Evolutionary conservation across 2,797 vertebrate species (phyloP).

Genomic region (Coranthus polyacanthus): DNA sequence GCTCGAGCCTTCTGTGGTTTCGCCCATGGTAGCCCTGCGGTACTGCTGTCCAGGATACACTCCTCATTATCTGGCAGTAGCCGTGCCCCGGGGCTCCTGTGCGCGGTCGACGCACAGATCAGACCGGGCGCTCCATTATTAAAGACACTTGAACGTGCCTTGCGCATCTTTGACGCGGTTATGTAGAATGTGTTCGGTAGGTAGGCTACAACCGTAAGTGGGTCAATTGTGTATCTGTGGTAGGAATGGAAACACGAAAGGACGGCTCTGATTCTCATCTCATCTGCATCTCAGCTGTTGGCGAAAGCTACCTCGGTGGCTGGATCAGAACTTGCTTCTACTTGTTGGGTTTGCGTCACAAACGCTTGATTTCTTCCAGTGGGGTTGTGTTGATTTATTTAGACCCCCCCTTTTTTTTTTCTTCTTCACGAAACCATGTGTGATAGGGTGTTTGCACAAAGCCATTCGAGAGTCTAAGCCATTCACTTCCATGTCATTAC

Average conservation of each 20-base stretch:
- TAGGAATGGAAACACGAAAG: not conserved
- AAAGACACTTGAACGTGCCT: not conserved
- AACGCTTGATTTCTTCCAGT: too few relatives aligned
- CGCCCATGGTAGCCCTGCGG: constrained; percentile 53
- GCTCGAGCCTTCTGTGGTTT: constrained; percentile 24
- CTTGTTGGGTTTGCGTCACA: constrained; percentile 36
- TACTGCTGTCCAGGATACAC: constrained; percentile 27
- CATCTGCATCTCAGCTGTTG: constrained; percentile 10
- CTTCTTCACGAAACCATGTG: too few relatives aligned
- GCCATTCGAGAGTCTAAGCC: constrained; percentile 23
- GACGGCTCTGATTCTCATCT: too few relatives aligned
- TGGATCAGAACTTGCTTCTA: constrained; percentile 58
- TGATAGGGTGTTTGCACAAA: constrained; percentile 49
- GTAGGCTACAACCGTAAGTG: not conserved
- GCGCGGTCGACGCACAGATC: constrained; percentile 9
- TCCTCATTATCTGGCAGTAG: constrained; percentile 2
- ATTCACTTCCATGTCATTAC: constrained; percentile 74
- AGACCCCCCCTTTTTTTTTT: too few relatives aligned
- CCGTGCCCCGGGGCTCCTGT: not conserved
- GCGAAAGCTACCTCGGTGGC: constrained; percentile 25
- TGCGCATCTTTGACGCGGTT: not conserved
- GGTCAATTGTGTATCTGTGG: constrained; percentile 4
- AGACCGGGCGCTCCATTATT: not conserved
- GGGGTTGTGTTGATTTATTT: too few relatives aligned
- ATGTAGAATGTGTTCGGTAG: not conserved